Conservation (phyloP, 2,888 invertebrate species). For the Abrostola triplasia region DNA sequence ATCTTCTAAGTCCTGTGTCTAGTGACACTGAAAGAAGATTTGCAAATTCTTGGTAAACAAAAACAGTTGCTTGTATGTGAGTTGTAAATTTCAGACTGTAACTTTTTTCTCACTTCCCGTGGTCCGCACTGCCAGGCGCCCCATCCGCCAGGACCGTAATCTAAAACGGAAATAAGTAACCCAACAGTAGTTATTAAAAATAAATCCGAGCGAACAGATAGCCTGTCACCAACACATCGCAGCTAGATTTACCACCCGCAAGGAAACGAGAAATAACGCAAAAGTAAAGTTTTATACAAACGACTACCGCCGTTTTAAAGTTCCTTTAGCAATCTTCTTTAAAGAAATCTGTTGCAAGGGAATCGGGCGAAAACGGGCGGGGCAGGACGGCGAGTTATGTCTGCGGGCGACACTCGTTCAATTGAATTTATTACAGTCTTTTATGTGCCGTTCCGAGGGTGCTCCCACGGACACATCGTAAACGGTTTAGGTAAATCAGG, state of each 20-base stretch:
- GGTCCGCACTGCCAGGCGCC: too few relatives aligned
- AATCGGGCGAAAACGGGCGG: conserved; percentile 62
- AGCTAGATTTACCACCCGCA: conserved; percentile 56
- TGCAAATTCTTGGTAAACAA: too few relatives aligned
- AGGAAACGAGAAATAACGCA: conserved; percentile 65
- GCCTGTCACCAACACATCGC: conserved; percentile 60
- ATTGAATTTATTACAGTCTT: conserved; percentile 80
- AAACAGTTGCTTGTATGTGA: too few relatives aligned
- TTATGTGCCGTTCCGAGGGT: conserved; percentile 59
- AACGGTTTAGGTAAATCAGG: conserved; percentile 60
- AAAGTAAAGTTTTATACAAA: conserved; percentile 77
- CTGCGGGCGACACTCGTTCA: conserved; percentile 76
- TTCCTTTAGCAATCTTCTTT: conserved; percentile 69
- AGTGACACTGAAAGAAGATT: too few relatives aligned
- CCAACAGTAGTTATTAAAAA: conserved; percentile 45
- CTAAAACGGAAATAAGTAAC: conserved; percentile 20
- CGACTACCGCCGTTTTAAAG: conserved; percentile 73
- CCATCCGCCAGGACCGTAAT: background rate
- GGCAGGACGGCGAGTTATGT: conserved; percentile 67
- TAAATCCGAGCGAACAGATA: conserved; percentile 48
- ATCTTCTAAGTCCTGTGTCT: too few relatives aligned
- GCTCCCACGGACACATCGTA: conserved; percentile 54
- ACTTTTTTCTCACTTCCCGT: too few relatives aligned
- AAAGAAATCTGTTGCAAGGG: conserved; percentile 73
- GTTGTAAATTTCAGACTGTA: too few relatives aligned